These are phyloP conservation scores for Eutolmus rufibarbis DNA, from an alignment of 2,888 invertebrate genomes.

Conservation along the genomic window DNA sequence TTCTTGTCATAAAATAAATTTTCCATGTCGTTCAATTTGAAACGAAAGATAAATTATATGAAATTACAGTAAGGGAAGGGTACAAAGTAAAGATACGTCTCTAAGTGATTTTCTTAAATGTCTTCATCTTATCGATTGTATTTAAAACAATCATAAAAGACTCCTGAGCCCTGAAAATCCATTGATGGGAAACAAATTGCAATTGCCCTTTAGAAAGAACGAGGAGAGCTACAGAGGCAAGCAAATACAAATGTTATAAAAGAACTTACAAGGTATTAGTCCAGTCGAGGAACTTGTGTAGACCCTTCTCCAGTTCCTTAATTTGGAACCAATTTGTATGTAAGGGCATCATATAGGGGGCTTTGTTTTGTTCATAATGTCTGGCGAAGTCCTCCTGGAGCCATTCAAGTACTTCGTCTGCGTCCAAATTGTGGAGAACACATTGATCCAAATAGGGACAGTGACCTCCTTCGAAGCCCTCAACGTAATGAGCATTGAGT, in stretches of 20 bases:
- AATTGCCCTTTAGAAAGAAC: background rate
- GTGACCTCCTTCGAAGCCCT: constrained; percentile 88
- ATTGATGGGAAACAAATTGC: background rate
- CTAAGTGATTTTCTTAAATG: too few species aligned
- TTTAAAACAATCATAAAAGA: background rate
- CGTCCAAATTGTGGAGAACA: constrained; percentile 86
- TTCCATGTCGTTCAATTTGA: too few species aligned
- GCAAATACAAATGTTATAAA: background rate
- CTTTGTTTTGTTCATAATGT: constrained; percentile 85
- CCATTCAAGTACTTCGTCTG: constrained; percentile 82
- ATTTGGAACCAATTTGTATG: constrained; percentile 97
- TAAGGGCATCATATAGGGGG: constrained; percentile 94
- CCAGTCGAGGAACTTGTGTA: constrained; percentile 88
- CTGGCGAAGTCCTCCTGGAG: constrained; percentile 86
- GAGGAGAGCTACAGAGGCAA: background rate
- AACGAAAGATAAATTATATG: too few species aligned
- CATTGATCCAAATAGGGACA: constrained; percentile 93
- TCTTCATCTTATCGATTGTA: background rate
- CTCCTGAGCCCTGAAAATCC: background rate
- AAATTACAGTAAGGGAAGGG: too few species aligned
- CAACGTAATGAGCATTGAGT: constrained; percentile 87
- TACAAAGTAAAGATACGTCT: too few species aligned
- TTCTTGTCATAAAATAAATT: too few species aligned
- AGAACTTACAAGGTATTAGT: constrained; percentile 71
- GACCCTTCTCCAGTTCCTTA: constrained; percentile 79